Evolutionary conservation across 2,113 vertebrate genomes (phyloP).

Genomic region (Anolis sagrei): DNA sequence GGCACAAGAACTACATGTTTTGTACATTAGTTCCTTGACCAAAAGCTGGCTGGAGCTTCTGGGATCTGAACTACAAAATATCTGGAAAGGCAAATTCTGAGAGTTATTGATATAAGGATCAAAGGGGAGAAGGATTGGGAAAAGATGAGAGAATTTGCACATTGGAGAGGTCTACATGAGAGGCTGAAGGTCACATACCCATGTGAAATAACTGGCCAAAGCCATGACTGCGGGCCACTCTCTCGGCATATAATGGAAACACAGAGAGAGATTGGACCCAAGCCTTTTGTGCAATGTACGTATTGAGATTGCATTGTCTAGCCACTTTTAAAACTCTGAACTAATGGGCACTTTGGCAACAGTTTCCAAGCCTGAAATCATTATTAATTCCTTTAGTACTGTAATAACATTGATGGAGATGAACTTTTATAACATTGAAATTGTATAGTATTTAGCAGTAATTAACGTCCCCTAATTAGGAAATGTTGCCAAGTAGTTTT

Average conservation of each 20-base stretch:
- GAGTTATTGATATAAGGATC: background rate
- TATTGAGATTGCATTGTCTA: slow-evolving; percentile 57
- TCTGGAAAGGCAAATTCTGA: too few relatives aligned
- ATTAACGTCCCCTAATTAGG: slow-evolving; percentile 81
- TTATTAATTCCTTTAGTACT: slow-evolving; percentile 79
- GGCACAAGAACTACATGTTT: too few relatives aligned
- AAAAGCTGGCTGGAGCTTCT: too few relatives aligned
- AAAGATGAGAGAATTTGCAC: background rate
- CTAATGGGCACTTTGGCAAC: slow-evolving; percentile 77
- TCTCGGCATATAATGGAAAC: background rate
- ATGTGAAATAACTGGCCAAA: background rate
- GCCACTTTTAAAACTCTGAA: slow-evolving; percentile 64
- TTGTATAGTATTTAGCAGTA: slow-evolving; percentile 79
- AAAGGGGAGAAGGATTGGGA: background rate
- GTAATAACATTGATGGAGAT: slow-evolving; percentile 81
- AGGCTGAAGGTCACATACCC: background rate
- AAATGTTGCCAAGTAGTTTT: slow-evolving; percentile 79
- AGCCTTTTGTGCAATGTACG: slow-evolving; percentile 24
- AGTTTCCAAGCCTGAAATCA: slow-evolving; percentile 71
- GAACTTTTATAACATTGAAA: slow-evolving; percentile 77
- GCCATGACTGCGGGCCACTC: background rate
- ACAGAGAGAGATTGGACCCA: slow-evolving; percentile 43
- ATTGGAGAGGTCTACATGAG: background rate
- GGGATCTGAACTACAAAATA: too few relatives aligned
- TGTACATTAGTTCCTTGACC: too few relatives aligned